These are phyloP conservation scores for Silurus glanis DNA, from an alignment of 2,113 vertebrate species.

Conservation along the genomic window DNA sequence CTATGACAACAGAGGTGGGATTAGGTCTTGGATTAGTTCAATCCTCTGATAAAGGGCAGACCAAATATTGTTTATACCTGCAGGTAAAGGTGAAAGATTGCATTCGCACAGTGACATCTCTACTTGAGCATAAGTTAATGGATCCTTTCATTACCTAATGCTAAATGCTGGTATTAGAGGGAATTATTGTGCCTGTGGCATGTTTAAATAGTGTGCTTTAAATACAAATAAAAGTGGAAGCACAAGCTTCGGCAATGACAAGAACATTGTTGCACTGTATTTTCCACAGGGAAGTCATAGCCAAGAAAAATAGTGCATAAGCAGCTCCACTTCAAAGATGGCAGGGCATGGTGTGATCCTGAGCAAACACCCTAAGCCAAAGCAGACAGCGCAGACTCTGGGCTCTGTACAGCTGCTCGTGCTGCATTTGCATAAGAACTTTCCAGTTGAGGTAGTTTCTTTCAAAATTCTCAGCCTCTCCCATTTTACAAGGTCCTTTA, in stretches of 20 bases:
- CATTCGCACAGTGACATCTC: slow-evolving; percentile 47
- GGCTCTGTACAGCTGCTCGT: slow-evolving; percentile 37
- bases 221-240: slow-evolving; percentile 62
- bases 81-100: slow-evolving; percentile 55
- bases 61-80: slow-evolving; percentile 55
- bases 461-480: slow-evolving; percentile 51
- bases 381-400: slow-evolving; percentile 62
- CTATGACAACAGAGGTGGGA: slow-evolving; percentile 60
- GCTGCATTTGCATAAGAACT: slow-evolving; percentile 72
- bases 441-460: slow-evolving; percentile 71
- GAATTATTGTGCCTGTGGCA: slow-evolving; percentile 73
- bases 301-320: slow-evolving; percentile 87
- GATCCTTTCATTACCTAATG: slow-evolving; percentile 14
- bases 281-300: slow-evolving; percentile 73
- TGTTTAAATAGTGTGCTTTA: slow-evolving; percentile 72
- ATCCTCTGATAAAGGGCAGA: slow-evolving; percentile 63
- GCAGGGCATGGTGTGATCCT: slow-evolving; percentile 69
- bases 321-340: slow-evolving; percentile 79
- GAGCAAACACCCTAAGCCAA: slow-evolving; percentile 75
- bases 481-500: slow-evolving; percentile 56
- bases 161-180: slow-evolving; percentile 64
- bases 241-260: slow-evolving; percentile 63
- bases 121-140: slow-evolving; percentile 44
- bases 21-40: slow-evolving; percentile 65
- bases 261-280: slow-evolving; percentile 77